Base-by-base conservation (phyloP, 2,888 invertebrate genomes). In the Meliscaeva auricollis region DNA sequence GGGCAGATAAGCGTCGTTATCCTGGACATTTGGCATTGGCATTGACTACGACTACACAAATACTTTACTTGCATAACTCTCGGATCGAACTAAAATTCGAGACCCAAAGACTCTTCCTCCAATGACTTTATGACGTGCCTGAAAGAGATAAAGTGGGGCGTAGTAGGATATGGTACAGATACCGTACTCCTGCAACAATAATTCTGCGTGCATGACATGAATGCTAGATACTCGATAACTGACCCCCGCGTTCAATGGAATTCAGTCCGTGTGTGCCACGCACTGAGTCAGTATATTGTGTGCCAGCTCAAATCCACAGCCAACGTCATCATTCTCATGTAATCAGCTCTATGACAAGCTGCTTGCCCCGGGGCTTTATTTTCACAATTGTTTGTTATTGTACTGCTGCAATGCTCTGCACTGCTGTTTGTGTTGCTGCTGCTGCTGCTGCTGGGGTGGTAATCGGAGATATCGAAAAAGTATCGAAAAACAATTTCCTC, bases 331-430 rank as follows among this genome's bases (percentile, higher is more conserved):
- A 73, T 77, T 77, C 72, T 77, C 76, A 30, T 81, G 81, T 85
- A 85, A 85, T 85, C 81, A 77, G 85, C 69, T 85, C 68, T 60
- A 73, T 69, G 66, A 80, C 79, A 79, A 75, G 79, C 79, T 84
- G 75, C 75, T 84, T 60, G 79, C 75, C 66, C 50, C 60, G 52
- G 22, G 68, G 79, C 52, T 72, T 50, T 35, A 58, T 83, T 69
- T 62, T 15, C 26, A 13, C 54, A 20, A 56, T 64, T 54, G 44
- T 44, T 52, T 50, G 46, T 56, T 73, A 68, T 70, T 81, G 75
- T 62, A 35, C 20, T 46, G 44, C 2, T 8, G 20, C 20, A 20
- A 15, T 11, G 20, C 9, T 20, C 35, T 20, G 9, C 20, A 38
- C 13, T 62, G 26, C n/a, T n/a, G n/a, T n/a, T 70, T 81, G 75